A percentile compares a stretch with the other conserved stretches of the same genome.
Evolutionary conservation across 2,113 vertebrate species (phyloP).

Genomic region (Zingel zingel): DNA sequence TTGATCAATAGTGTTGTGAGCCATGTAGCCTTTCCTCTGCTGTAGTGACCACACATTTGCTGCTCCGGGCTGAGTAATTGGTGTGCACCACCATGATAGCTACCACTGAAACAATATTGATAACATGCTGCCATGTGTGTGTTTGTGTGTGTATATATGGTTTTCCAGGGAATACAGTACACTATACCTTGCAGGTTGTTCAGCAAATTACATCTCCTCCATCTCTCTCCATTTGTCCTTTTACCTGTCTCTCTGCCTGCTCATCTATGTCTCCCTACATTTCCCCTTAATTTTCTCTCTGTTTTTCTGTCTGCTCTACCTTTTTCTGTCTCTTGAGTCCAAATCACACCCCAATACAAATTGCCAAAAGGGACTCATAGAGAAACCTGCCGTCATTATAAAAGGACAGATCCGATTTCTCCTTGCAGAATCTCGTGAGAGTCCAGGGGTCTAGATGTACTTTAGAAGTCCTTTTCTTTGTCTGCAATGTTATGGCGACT

Average conservation of each 20-base stretch:
- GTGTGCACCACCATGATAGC: constrained; percentile 60
- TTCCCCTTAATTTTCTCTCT: not conserved
- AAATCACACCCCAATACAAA: constrained; percentile 27
- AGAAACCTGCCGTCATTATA: not conserved
- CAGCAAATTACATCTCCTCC: not conserved
- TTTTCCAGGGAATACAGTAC: constrained; percentile 51
- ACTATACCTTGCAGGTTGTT: constrained; percentile 52
- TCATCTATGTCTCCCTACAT: not conserved
- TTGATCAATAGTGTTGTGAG: constrained; percentile 75
- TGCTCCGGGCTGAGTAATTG: constrained; percentile 73
- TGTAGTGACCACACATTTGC: constrained; percentile 60
- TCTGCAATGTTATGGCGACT: not conserved
- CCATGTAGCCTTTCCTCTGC: constrained; percentile 49
- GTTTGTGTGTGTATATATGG: constrained; percentile 30
- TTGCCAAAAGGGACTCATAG: constrained; percentile 2
- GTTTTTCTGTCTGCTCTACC: constrained; percentile 7
- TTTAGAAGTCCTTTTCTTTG: not conserved
- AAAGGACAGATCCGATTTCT: not conserved
- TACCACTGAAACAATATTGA: constrained; percentile 70
- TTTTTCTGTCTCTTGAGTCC: not conserved
- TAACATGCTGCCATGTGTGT: constrained; percentile 57
- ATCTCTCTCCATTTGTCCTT: constrained; percentile 13
- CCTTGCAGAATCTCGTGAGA: not conserved
- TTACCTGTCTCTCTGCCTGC: constrained; percentile 6
- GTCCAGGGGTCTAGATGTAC: not conserved